Evolutionary conservation across 2,797 vertebrate species (phyloP), one percentile per base, ranked within the genome.

Genomic region (Poecilia gillii): DNA sequence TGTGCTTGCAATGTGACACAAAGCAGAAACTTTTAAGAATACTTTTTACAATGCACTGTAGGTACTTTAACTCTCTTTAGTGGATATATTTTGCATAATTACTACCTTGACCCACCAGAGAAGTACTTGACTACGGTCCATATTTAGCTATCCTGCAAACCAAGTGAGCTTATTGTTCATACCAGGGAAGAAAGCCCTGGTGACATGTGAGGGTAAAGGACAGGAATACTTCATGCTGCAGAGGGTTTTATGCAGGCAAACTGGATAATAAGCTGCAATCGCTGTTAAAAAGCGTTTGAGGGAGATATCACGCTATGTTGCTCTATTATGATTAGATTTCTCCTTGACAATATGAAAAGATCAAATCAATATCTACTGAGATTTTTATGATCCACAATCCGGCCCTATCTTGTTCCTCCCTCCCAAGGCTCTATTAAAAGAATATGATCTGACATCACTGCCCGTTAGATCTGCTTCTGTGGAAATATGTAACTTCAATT

Each of bases 341-440:
- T 93, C 92, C 91, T 92, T 92, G 94, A 93, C 93, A 94, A 95
- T 92, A 94, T 92, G 94, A 94, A 95, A 94, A 94, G 92, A 94
- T 93, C 92, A 95, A 93, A 94, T 95, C 93, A 91, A 95, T 95
- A 95, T 85, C 92, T 92, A 94, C 93, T 93, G 94, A 95, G 92
- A 91, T 92, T 93, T 94, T 93, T 93, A 95, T 95, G 93, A 94
- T 93, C 90, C 91, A 74, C 88, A 70, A 88, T 85, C 90, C 86
- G 83, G 85, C 90, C 88, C 79, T 72, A 76, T 82, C 80, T 62
- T 31, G 53, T 73, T 79, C 72, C 43, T 74, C 78, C 81, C 53
- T 87, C 91, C 87, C 82, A 45, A 57, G 85, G 77, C 87, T 90
- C 91, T 83, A 81, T 83, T 88, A 90, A 91, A 81, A 91, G 90